Conservation (phyloP, 2,888 invertebrate genomes). For the Lagria hirta region DNA sequence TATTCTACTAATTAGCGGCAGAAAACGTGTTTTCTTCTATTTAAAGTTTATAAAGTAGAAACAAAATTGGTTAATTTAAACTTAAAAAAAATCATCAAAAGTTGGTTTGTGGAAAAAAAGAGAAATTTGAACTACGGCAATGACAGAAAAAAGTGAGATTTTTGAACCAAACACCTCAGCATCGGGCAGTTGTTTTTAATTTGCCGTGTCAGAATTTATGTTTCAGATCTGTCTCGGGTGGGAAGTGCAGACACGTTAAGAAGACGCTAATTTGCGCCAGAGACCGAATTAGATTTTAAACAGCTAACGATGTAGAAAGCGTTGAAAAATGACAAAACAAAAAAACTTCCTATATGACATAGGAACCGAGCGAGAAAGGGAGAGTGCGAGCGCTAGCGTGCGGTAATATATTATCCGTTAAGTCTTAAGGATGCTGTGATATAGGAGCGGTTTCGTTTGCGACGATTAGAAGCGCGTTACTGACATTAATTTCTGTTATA, state of each 20-base stretch:
- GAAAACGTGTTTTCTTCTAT: too few species aligned
- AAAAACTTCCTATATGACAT: too few species aligned
- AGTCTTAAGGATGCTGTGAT: slow-evolving; percentile 36
- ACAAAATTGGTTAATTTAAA: too few species aligned
- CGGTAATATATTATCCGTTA: slow-evolving; percentile 43
- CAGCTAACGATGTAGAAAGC: slow-evolving; percentile 53
- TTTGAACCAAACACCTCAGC: slow-evolving; percentile 45
- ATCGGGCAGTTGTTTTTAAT: slow-evolving; percentile 53
- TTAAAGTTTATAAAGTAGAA: too few species aligned
- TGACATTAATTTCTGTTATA: slow-evolving; percentile 52
- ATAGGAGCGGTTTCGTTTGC: slow-evolving; percentile 39
- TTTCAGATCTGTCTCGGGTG: slow-evolving; percentile 44
- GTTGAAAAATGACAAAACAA: slow-evolving; percentile 52
- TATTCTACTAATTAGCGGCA: too few species aligned
- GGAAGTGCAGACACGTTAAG: slow-evolving; percentile 52
- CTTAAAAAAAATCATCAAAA: too few species aligned
- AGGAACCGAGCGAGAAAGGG: too few species aligned
- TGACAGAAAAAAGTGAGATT: slow-evolving; percentile 7
- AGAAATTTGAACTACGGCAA: too few species aligned
- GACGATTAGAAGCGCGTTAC: slow-evolving; percentile 47
- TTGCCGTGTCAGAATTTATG: slow-evolving; percentile 55
- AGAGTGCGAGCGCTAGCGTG: slow-evolving; percentile 37
- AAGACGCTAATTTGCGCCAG: slow-evolving; percentile 54
- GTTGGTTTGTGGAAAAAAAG: too few species aligned
- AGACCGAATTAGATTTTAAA: slow-evolving; percentile 56